Base-by-base conservation (phyloP, 2,113 vertebrate species). In the Acrocephalus kingi region DNA sequence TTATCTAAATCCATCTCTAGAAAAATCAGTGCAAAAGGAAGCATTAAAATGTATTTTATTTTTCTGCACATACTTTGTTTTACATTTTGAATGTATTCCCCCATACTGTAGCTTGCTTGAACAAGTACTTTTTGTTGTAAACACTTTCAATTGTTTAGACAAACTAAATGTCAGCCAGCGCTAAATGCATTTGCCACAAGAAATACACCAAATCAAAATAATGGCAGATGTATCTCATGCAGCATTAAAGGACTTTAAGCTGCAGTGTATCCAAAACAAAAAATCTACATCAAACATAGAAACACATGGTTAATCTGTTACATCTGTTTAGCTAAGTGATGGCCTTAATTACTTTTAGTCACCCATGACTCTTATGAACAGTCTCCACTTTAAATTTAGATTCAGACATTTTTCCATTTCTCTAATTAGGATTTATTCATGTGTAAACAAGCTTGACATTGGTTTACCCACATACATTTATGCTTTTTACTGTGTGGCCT, bases 121-220 rank as follows among this genome's bases (percentile, higher is more conserved):
- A 88, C 67, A 85, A 93, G 63, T 49, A 58, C 25, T 89, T 82
- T 83, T 74, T 59, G 22, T 51, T 95, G 91, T 95, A 97, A 97
- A 96, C 78, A 73, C 79, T 69, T 95, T 37, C 46, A 4, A 89
- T 72, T 81, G 92, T 97, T 98, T 97, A 94, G 83, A 90, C 85
- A 94, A 91, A 92, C 52, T 78, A 93, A 97, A 93, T 91, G 93
- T 96, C 90, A 96, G 84, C 73, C 48, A 85, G 67, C 25, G 19
- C 81, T 94, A 96, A 96, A 96, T 73, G 79, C 66, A 83, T 97
- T 96, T 77, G 43, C 84, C 94, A 58, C 13, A 73, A 93, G 82
- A 97, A 83, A 86, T 92, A 86, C 56, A 94, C 66, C 63, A 92
- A 97, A 94, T 84, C 71, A 95, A 96, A 93, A 82, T 94, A 96